These are phyloP conservation scores for Pedetes capensis DNA, from an alignment of 2,113 vertebrate species.

Conservation along the genomic window DNA sequence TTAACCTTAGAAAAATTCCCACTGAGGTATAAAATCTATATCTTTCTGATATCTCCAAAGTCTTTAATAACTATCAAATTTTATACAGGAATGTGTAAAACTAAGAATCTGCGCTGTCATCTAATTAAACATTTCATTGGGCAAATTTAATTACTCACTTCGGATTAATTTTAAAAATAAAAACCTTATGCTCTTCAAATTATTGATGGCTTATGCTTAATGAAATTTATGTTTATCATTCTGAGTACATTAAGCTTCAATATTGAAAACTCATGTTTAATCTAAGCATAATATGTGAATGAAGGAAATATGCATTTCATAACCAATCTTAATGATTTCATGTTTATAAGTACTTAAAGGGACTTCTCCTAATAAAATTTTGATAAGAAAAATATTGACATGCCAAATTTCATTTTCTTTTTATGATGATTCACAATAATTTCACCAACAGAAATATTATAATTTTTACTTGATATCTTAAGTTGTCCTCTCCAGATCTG, in stretches of 20 bases:
- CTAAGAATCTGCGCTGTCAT: not conserved
- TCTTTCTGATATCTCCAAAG: not conserved
- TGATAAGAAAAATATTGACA: not conserved
- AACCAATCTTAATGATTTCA: not conserved
- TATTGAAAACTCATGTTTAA: not conserved
- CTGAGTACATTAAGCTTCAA: not conserved
- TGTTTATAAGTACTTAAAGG: not conserved
- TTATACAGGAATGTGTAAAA: not conserved
- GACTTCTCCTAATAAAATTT: not conserved
- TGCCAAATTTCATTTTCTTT: not conserved
- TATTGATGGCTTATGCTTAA: slow-evolving; percentile 30
- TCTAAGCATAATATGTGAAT: not conserved
- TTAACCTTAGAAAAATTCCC: not conserved
- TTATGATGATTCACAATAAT: not conserved
- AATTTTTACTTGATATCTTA: not conserved
- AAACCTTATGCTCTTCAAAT: not conserved
- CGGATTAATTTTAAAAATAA: slow-evolving; percentile 47
- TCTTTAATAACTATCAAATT: not conserved
- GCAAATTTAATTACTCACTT: slow-evolving; percentile 27
- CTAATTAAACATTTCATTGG: not conserved
- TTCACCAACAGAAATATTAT: not conserved
- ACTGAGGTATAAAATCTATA: not conserved
- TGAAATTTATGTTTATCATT: slow-evolving; percentile 6
- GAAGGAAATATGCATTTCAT: not conserved
- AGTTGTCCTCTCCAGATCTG: not conserved